Conservation (phyloP, 1,140 invertebrate species). For the Sycobia sp. region DNA sequence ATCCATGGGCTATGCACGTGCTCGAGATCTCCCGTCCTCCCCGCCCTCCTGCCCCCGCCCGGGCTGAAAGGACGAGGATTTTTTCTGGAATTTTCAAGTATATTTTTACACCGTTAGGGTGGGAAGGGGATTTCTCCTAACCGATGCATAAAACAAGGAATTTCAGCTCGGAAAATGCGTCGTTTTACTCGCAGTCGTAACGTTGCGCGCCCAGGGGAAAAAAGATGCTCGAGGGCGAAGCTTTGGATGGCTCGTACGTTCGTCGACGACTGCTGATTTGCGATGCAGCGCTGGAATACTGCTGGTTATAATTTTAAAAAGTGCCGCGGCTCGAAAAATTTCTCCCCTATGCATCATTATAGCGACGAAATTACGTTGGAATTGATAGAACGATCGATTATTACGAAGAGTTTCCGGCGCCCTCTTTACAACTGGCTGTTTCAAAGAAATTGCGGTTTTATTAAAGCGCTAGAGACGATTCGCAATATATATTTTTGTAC, state of each 20-base stretch:
- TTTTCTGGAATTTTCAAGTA: slow-evolving; percentile 33
- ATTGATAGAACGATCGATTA: too few species aligned
- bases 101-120: slow-evolving; percentile 28
- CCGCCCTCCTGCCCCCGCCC: neutral
- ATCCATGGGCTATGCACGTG: slow-evolving; percentile 24
- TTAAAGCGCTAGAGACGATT: too few species aligned
- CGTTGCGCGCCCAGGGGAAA: neutral
- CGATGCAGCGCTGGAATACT: neutral
- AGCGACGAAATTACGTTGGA: too few species aligned
- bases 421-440: too few species aligned
- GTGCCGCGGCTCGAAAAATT: neutral
- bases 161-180: slow-evolving; percentile 19
- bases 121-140: slow-evolving; percentile 20
- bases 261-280: neutral
- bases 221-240: too few species aligned
- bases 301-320: neutral
- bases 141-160: slow-evolving; percentile 31
- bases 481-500: too few species aligned
- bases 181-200: slow-evolving; percentile 21
- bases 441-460: too few species aligned
- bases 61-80: slow-evolving; percentile 26
- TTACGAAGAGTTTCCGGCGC: too few species aligned
- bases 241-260: too few species aligned
- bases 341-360: too few species aligned
- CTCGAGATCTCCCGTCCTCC: slow-evolving; percentile 17